Evolutionary conservation across 2,888 invertebrate species (phyloP).

Genomic region (Limnephilus auricula): DNA sequence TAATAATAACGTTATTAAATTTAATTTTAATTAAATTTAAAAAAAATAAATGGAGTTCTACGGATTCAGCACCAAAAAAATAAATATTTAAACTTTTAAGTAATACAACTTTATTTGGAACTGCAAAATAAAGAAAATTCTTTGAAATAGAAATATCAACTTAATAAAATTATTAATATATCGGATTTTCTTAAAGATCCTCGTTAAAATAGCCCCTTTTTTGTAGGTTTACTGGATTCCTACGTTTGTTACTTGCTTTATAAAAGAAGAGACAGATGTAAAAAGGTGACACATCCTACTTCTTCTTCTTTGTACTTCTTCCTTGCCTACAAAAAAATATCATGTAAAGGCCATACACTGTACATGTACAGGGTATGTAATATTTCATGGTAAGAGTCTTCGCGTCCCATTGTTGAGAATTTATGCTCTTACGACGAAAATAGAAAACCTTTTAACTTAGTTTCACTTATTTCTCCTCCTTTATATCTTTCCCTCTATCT

Average conservation of each 20-base stretch:
- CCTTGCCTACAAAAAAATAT: neutral
- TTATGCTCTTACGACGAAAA: neutral
- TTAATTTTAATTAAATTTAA: too few relatives aligned
- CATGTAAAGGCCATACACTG: neutral
- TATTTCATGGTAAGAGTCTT: conserved; percentile 2
- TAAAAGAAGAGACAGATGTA: neutral
- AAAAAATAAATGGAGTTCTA: too few relatives aligned
- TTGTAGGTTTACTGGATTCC: neutral
- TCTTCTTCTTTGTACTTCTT: neutral
- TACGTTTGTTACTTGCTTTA: neutral
- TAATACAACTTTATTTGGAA: too few relatives aligned
- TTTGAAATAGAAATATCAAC: neutral
- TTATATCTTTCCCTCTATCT: neutral
- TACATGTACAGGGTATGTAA: neutral
- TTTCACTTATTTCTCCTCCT: neutral
- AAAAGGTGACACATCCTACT: neutral
- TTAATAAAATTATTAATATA: neutral
- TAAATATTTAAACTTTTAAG: too few relatives aligned
- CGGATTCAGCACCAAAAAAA: too few relatives aligned
- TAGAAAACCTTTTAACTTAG: neutral
- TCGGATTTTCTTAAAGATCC: neutral
- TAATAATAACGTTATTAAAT: too few relatives aligned
- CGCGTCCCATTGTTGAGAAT: neutral
- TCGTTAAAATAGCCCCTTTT: neutral
- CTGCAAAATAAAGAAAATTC: too few relatives aligned